Evolutionary conservation across 2,888 invertebrate species (phyloP).

Genomic region (Pseudococcus viburni): DNA sequence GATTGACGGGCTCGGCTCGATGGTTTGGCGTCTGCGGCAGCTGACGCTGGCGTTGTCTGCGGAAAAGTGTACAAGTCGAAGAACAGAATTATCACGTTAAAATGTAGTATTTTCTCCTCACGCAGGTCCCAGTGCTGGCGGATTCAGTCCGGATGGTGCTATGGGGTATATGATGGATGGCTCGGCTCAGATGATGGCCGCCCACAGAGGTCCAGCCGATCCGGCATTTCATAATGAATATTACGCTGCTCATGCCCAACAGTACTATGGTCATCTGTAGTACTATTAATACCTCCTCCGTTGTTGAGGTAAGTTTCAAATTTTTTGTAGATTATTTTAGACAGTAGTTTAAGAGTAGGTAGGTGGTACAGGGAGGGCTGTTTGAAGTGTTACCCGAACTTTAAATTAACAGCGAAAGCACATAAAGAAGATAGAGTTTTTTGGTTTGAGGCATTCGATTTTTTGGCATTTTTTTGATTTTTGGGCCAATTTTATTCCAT

Average conservation of each 20-base stretch:
- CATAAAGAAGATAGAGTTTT: no score
- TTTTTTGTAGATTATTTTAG: neutral
- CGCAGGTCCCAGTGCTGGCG: constrained; percentile 90
- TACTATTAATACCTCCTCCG: constrained; percentile 62
- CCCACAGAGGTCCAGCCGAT: constrained; percentile 91
- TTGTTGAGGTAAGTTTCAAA: constrained; percentile 59
- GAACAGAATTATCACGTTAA: constrained; percentile 66
- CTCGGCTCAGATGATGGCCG: constrained; percentile 89
- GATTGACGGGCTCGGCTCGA: neutral
- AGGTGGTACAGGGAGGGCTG: no score
- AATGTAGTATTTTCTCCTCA: constrained; percentile 87
- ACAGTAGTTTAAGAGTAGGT: no score
- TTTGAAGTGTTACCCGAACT: no score
- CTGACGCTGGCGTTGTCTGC: neutral
- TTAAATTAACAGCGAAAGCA: no score
- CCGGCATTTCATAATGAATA: constrained; percentile 95
- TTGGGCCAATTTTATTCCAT: no score
- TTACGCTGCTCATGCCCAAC: constrained; percentile 77
- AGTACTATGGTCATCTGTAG: constrained; percentile 94
- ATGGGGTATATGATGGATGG: constrained; percentile 99
- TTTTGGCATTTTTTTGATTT: no score
- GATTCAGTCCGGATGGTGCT: constrained; percentile 95
- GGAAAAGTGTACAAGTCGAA: neutral
- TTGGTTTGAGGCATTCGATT: no score
- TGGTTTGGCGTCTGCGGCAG: constrained; percentile 24